A percentile compares a stretch with the other conserved stretches of the same genome.
phyloP scores from a whole-genome alignment of 2,888 invertebrate species.

The Tyria jacobaeae region DNA sequence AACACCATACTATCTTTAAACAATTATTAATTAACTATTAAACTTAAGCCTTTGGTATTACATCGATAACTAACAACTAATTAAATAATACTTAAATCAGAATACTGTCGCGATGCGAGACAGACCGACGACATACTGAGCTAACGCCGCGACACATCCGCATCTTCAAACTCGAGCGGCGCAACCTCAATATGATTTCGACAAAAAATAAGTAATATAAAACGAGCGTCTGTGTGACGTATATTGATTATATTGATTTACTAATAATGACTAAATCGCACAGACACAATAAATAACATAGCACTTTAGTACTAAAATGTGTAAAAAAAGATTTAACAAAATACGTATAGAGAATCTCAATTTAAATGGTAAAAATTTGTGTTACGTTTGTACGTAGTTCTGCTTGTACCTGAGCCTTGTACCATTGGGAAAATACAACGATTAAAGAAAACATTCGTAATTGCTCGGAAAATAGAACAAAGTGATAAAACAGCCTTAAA shows the following conservation, averaged over 20 bases:
- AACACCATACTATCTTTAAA: slow-evolving; percentile 56
- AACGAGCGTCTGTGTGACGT: slow-evolving; percentile 25
- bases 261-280: slow-evolving; percentile 37
- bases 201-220: slow-evolving; percentile 27
- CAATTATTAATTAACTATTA: slow-evolving; percentile 31
- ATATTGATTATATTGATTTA: background rate
- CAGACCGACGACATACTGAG: too few species aligned
- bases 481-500: background rate
- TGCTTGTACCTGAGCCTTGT: too few species aligned
- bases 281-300: slow-evolving; percentile 27
- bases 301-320: slow-evolving; percentile 50
- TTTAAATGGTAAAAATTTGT: slow-evolving; percentile 31
- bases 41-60: slow-evolving; percentile 68
- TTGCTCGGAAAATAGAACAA: too few species aligned
- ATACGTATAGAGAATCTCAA: slow-evolving; percentile 52
- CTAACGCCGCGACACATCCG: too few species aligned
- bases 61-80: slow-evolving; percentile 54
- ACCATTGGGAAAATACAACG: too few species aligned
- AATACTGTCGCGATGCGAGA: slow-evolving; percentile 51
- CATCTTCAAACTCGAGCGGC: too few species aligned
- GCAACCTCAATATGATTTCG: background rate
- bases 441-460: too few species aligned
- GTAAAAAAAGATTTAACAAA: slow-evolving; percentile 47
- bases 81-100: slow-evolving; percentile 61
- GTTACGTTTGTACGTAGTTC: slow-evolving; percentile 31